A percentile compares a stretch with the other conserved stretches of the same genome.
These are phyloP conservation scores for Mixornis gularis DNA, from an alignment of 2,113 vertebrate genomes.

Conservation along the genomic window DNA sequence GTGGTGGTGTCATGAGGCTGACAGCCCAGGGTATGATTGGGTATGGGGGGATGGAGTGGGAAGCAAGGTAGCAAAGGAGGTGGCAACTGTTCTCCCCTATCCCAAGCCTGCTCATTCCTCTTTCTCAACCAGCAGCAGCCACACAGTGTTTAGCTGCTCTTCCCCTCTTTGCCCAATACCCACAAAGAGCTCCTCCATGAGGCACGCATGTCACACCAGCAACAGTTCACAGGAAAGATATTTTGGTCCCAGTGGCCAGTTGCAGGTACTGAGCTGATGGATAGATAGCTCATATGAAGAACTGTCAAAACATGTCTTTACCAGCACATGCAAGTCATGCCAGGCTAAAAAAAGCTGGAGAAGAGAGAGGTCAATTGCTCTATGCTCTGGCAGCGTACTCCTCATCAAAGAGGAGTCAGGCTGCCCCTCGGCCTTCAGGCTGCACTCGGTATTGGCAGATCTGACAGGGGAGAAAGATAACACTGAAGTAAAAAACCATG, in stretches of 20 bases:
- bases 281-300: background rate
- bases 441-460: accelerated
- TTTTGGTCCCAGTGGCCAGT: background rate
- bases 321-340: background rate
- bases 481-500: background rate
- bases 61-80: background rate
- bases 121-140: background rate
- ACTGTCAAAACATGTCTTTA: background rate
- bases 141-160: background rate
- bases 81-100: background rate
- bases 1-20: background rate
- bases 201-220: background rate
- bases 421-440: background rate
- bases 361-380: background rate
- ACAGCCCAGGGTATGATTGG: background rate
- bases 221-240: background rate
- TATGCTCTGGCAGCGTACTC: background rate
- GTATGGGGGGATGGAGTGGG: background rate
- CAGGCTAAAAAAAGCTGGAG: background rate
- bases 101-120: background rate
- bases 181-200: background rate
- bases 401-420: background rate
- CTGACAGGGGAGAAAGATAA: background rate
- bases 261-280: background rate
- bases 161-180: background rate